Base-by-base conservation (phyloP, 2,113 vertebrate species). In the Saiga tatarica region DNA sequence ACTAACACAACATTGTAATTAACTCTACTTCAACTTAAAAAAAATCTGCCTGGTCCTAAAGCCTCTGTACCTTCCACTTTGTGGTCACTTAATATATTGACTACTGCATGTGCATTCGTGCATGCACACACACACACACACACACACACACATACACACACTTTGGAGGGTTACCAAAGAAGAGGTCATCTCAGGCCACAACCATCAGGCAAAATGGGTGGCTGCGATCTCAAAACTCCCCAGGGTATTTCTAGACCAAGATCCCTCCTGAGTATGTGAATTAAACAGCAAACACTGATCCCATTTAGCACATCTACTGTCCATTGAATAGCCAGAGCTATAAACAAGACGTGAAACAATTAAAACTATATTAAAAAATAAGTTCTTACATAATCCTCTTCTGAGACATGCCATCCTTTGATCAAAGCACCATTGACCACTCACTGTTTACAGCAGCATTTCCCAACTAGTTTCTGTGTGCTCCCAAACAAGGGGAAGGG, bases 21-120 rank as follows among this genome's bases (percentile, higher is more conserved):
- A 78, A 47, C 42, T 78, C 28, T 10, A 47, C 14, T 47, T 79
- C 7, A 47, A 30, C 28, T 45, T 74, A 16, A 47, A 78, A 76
- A 78, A 30, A 30, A 30, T 47, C 39, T 59, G 0, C 47, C 28
- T 42, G 6, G 19, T 62, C 88, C 85, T 28, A 79, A 53, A 15
- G 42, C 21, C 42, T 16, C 28, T 28, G n/a, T 5, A 55, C n/a
- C 10, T 45, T 33, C 15, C 11, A 45, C 8, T n/a, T 59, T 53
- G 47, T 28, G 30, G 71, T 87, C 60, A 89, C 25, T n/a, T 62
- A 59, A 59, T 60, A 25, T 45, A 42, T 8, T 39, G n/a, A 33
- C 76, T 53, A 36, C 16, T 3, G 2, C 14, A 13, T 14, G 64
- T 36, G n/a, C 15, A 39, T 26, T 42, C 1, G 0, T 13, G 0